Percentiles rank a stretch among this genome's conserved stretches.
Conservation (phyloP, 2,888 invertebrate species). For the Caenorhabditis zanzibari region DNA sequence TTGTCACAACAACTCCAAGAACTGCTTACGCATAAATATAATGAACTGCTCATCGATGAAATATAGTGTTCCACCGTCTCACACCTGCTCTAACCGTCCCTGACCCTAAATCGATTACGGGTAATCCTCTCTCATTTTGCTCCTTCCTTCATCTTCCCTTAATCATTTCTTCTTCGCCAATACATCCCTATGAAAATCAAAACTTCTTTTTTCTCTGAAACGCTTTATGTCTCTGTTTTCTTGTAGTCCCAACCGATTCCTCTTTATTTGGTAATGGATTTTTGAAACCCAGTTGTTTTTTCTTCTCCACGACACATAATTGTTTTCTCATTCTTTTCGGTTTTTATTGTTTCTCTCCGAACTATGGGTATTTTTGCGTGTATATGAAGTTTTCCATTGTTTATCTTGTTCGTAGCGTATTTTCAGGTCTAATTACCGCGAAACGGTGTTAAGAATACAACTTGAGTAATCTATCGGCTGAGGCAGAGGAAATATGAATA, state of each 20-base stretch:
- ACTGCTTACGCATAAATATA: slow-evolving; percentile 62
- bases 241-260: neutral
- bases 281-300: slow-evolving; percentile 26
- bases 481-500: no score
- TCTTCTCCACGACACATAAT: neutral
- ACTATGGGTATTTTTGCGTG: slow-evolving; percentile 65
- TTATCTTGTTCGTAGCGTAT: neutral
- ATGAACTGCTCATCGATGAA: neutral
- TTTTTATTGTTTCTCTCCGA: slow-evolving; percentile 34
- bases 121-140: slow-evolving; percentile 31
- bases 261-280: slow-evolving; percentile 19
- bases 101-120: slow-evolving; percentile 42
- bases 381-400: slow-evolving; percentile 53
- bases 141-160: slow-evolving; percentile 14
- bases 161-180: slow-evolving; percentile 17
- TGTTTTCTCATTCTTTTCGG: slow-evolving; percentile 9
- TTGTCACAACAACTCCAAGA: slow-evolving; percentile 41
- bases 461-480: neutral
- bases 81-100: slow-evolving; percentile 16
- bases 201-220: slow-evolving; percentile 9
- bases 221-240: slow-evolving; percentile 18
- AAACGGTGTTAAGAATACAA: neutral
- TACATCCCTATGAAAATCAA: slow-evolving; percentile 14
- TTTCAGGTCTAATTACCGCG: neutral
- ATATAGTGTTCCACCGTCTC: neutral